Evolutionary conservation across 64 coral and sea anemone genomes (phyloP), one percentile per base, ranked within the genome.

Genomic region (Catalaphyllia jardinei): DNA sequence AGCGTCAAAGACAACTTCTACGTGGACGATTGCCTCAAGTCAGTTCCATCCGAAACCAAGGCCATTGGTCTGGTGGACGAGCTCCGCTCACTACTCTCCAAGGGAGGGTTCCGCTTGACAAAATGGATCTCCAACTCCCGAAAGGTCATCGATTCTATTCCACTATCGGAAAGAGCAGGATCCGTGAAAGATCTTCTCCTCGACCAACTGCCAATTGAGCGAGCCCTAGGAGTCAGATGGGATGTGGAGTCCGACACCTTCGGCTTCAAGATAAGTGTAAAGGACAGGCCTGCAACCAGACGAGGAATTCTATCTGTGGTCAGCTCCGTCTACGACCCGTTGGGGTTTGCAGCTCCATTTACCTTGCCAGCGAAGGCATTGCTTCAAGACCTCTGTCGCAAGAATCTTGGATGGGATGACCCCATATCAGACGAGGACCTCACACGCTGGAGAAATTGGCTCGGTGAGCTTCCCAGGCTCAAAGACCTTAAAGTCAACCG

Each of bases 11-110:
- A 13, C 14, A 83, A 83, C 18, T 83, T 83, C 55, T 83, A 83
- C 60, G 29, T 83, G 25, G 60, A 83, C 15, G 80, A 83, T 59
- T 83, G 80, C 28, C 29, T 83, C 7, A 83, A 83, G 80, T 83
- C 80, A 63, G 59, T 83, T 2, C 0, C 55, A 16, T 30, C 80
- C 1, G 80, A 62, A 15, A 83, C 63, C 18, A 62, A 28, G 30
- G 80, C 80, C 15, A 31, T 62, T 3, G 54, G 10, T 2, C 60
- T 83, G 17, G 52, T 20, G 30, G 11, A 62, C 4, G 22, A 83
- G 31, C 60, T 83, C n/a, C 27, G 80, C 8, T 28, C 3, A 2
- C 22, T 83, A 7, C 80, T 83, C 55, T 51, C 80, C 30, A 83
- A 31, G 27, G 80, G 80, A 29, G 80, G 80, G 63, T 83, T 83